Conservation (phyloP, 2,113 vertebrate species). For the Chunga burmeisteri region DNA sequence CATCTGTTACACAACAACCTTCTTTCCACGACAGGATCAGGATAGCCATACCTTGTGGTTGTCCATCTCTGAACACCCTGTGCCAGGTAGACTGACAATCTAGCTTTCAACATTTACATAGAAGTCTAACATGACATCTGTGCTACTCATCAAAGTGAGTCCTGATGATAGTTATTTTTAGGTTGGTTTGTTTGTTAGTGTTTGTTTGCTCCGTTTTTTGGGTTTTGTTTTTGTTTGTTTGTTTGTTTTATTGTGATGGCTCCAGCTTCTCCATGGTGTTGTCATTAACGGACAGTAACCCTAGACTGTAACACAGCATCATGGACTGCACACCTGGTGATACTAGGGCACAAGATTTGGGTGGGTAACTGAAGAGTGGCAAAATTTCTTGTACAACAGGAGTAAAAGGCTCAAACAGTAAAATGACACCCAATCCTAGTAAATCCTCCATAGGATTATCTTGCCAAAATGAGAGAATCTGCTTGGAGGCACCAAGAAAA, state of each 20-base stretch:
- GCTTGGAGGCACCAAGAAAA: not conserved
- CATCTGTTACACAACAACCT: not conserved
- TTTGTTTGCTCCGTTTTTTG: not conserved
- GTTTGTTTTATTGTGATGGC: not conserved
- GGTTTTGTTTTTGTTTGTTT: too few species aligned
- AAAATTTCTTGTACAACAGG: not conserved
- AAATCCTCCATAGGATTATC: not conserved
- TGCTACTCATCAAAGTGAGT: not conserved
- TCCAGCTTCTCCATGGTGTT: not conserved
- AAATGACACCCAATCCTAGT: not conserved
- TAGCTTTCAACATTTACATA: not conserved
- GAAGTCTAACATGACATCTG: not conserved
- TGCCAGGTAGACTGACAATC: not conserved
- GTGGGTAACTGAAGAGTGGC: not conserved
- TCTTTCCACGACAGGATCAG: not conserved
- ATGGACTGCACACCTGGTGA: not conserved
- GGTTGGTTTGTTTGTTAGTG: not conserved
- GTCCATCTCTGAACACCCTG: not conserved
- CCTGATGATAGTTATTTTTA: not conserved
- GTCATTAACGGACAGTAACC: accelerated
- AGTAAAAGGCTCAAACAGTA: not conserved
- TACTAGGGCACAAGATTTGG: not conserved
- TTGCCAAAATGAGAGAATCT: not conserved
- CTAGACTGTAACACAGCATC: not conserved
- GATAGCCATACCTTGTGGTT: too few species aligned